Conservation (phyloP, 2,113 vertebrate genomes). For the Pseudolaguvia tuberculata region DNA sequence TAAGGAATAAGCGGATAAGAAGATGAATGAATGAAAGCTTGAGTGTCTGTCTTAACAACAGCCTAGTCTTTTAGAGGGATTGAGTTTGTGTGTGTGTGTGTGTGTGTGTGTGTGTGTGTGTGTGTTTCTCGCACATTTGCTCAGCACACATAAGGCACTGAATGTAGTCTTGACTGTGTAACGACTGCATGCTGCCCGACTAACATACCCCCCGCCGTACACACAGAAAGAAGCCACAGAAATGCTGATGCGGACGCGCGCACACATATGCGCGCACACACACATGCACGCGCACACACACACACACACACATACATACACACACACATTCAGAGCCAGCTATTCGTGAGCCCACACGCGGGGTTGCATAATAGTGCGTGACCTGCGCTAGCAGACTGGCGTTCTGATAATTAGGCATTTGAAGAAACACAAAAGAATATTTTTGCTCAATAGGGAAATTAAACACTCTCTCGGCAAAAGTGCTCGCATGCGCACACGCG, state of each 20-base stretch:
- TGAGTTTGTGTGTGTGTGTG: constrained; percentile 2
- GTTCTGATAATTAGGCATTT: constrained; percentile 32
- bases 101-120: not conserved
- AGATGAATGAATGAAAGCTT: too few relatives aligned
- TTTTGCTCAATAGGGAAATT: constrained; percentile 28
- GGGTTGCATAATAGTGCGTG: constrained; percentile 5
- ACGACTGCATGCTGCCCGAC: constrained; percentile 1
- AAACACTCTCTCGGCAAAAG: constrained; percentile 26
- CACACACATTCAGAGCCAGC: constrained; percentile 1
- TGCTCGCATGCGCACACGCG: constrained; percentile 52
- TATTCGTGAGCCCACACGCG: constrained; percentile 11
- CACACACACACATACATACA: not conserved
- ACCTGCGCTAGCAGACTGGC: not conserved
- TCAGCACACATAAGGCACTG: not conserved
- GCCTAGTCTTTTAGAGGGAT: not conserved
- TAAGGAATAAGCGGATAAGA: too few relatives aligned
- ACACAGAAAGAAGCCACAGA: constrained; percentile 1
- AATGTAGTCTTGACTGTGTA: constrained; percentile 8
- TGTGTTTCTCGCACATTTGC: not conserved
- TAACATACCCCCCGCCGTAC: not conserved
- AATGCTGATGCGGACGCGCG: not conserved
- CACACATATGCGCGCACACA: not conserved
- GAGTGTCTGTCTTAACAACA: not conserved
- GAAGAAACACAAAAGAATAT: constrained; percentile 7
- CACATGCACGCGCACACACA: not conserved